A percentile compares a stretch with the other conserved stretches of the same genome.
phyloP scores from a whole-genome alignment of 2,888 invertebrate genomes.

The Byasa hedistus region DNA sequence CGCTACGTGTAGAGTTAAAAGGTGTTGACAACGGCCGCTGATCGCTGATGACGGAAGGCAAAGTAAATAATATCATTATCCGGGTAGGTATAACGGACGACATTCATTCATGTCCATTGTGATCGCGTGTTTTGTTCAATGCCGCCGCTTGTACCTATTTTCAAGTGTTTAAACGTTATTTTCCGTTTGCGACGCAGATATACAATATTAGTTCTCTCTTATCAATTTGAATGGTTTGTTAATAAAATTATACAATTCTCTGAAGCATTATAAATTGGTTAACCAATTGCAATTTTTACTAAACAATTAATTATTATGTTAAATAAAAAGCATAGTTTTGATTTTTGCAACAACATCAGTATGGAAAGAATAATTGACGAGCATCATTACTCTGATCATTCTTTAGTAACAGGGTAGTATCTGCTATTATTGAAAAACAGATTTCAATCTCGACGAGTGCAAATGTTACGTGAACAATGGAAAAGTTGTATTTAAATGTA shows the following conservation, averaged over 20 bases:
- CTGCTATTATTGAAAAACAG: slow-evolving; percentile 5
- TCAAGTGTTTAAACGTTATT: slow-evolving; percentile 36
- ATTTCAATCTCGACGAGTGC: slow-evolving; percentile 4
- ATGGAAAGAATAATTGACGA: too few relatives aligned
- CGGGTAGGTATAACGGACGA: slow-evolving; percentile 56
- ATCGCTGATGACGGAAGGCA: slow-evolving; percentile 66
- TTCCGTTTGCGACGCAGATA: slow-evolving; percentile 18
- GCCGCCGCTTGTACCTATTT: slow-evolving; percentile 55
- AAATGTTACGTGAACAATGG: slow-evolving; percentile 24
- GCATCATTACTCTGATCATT: too few relatives aligned
- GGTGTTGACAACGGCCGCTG: slow-evolving; percentile 34
- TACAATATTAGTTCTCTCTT: slow-evolving; percentile 9
- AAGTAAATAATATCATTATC: slow-evolving; percentile 71
- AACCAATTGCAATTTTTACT: too few relatives aligned
- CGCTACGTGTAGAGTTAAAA: not conserved
- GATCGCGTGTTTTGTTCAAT: slow-evolving; percentile 68
- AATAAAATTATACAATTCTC: not conserved
- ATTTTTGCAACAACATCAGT: not conserved
- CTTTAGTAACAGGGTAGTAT: too few relatives aligned
- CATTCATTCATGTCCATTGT: slow-evolving; percentile 66
- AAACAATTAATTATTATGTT: too few relatives aligned
- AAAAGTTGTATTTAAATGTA: slow-evolving; percentile 25
- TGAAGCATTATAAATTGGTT: too few relatives aligned
- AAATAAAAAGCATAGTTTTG: too few relatives aligned
- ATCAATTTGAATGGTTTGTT: not conserved